Percentiles rank a stretch among this genome's conserved stretches.
Conservation (phyloP, 2,797 vertebrate species). For the Petrocephalus schoutedeni region DNA sequence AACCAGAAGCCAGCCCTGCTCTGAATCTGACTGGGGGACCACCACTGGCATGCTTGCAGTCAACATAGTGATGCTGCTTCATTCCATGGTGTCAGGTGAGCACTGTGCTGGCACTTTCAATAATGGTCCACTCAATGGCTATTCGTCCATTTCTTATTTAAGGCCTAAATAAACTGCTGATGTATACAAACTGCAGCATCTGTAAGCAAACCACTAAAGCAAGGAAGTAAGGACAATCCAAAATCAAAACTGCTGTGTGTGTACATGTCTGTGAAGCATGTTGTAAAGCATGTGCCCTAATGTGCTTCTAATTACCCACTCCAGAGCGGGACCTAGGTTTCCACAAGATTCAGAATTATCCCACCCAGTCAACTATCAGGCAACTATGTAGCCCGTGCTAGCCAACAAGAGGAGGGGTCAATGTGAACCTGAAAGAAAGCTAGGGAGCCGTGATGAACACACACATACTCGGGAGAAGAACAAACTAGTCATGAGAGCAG, state of each 20-base stretch:
- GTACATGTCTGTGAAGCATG: not conserved
- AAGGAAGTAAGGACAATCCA: not conserved
- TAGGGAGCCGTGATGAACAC: not conserved
- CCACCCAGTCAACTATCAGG: not conserved
- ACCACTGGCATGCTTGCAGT: not conserved
- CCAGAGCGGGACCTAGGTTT: not conserved
- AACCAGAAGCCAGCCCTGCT: not conserved
- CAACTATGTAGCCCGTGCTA: not conserved
- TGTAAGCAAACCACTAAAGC: not conserved
- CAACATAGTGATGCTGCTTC: not conserved
- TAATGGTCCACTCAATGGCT: not conserved
- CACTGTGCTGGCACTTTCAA: not conserved
- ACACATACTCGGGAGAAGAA: not conserved
- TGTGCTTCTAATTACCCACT: not conserved
- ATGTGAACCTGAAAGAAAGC: not conserved
- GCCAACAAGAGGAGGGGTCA: not conserved
- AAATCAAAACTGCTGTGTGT: not conserved
- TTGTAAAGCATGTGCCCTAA: not conserved
- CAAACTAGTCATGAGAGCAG: not conserved
- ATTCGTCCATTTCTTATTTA: not conserved
- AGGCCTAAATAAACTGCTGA: not conserved
- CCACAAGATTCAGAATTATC: not conserved
- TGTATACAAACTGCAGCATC: not conserved
- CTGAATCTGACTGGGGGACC: not conserved
- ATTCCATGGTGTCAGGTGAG: not conserved